Evolutionary conservation across 2,113 vertebrate species (phyloP), one percentile per base, ranked within the genome.

Genomic region (Polypterus senegalus): DNA sequence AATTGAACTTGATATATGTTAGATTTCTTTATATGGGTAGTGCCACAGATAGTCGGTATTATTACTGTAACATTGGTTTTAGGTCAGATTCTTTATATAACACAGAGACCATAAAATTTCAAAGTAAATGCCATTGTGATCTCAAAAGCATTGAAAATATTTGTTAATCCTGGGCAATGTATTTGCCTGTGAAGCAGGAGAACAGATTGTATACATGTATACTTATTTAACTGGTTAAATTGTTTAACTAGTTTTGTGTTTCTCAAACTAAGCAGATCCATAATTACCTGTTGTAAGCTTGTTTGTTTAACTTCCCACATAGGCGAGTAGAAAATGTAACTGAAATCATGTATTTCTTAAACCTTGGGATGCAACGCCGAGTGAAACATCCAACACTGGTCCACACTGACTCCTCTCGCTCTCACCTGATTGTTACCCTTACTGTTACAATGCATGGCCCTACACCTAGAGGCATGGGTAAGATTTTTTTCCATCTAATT

Each of bases 331-430:
- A 62, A 55, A 84, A 81, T 6, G 70, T 78, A 8, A 66, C 58
- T 4, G 83, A 85, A 53, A 77, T 91, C 69, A 64, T 88, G 79
- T 74, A 74, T 60, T 65, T 91, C 0, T 71, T 93, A 45, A 70
- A 63, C 2, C 63, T 66, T 3, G 75, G 84, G 5, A 59, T 86
- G 47, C 79, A 68, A 70, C 76, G 85, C 65, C 72, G 90, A 69
- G 76, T 73, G 7, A 80, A 65, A 1, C 83, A 83, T 11, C 81
- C 89, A 67, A 92, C 88, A 0, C 65, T 82, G 3, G 76, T 92
- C 53, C 92, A 94, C 7, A 61, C 73, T 3, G 76, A 86, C 64
- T 92, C 89, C 0, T 94, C 91, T 3, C 80, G 88, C 54, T 93
- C 90, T 45, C 92, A 93, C 73, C 81, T 92, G 67, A 71, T 93